Conservation (phyloP, 2,888 invertebrate species). For the Heterodera filipjevi region DNA sequence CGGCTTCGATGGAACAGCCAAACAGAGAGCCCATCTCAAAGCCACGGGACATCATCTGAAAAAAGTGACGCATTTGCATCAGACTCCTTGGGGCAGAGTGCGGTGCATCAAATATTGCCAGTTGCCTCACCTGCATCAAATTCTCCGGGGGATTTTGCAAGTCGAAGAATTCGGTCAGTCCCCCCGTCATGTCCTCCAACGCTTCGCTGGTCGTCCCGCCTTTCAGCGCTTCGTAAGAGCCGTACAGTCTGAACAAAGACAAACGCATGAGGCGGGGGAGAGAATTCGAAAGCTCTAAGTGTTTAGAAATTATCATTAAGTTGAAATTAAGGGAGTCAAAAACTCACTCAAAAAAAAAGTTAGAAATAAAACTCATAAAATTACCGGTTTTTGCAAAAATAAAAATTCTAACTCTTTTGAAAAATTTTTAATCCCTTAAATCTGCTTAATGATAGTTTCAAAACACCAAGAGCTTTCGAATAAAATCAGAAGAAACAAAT, state of each 20-base stretch:
- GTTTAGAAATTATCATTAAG: too few species aligned
- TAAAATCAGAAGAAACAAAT: too few species aligned
- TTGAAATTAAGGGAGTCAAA: background rate
- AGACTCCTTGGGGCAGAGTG: too few species aligned
- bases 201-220: constrained; percentile 98
- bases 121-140: constrained; percentile 72
- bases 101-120: background rate
- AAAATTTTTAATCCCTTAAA: too few species aligned
- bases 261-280: background rate
- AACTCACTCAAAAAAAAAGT: too few species aligned
- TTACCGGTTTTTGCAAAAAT: too few species aligned
- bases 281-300: too few species aligned
- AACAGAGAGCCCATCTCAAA: constrained; percentile 86
- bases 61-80: background rate
- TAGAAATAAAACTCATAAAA: too few species aligned
- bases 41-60: constrained; percentile 82
- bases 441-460: too few species aligned
- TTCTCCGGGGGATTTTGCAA: constrained; percentile 40
- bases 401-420: too few species aligned
- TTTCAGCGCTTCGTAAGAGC: constrained; percentile 94
- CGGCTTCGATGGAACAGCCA: constrained; percentile 94
- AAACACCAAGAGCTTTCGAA: too few species aligned
- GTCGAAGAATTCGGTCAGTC: constrained; percentile 69
- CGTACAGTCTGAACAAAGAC: constrained; percentile 73
- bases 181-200: constrained; percentile 93